A percentile compares a stretch with the other conserved stretches of the same genome.
Conservation (phyloP, 2,113 vertebrate genomes). For the Pipa parva region DNA sequence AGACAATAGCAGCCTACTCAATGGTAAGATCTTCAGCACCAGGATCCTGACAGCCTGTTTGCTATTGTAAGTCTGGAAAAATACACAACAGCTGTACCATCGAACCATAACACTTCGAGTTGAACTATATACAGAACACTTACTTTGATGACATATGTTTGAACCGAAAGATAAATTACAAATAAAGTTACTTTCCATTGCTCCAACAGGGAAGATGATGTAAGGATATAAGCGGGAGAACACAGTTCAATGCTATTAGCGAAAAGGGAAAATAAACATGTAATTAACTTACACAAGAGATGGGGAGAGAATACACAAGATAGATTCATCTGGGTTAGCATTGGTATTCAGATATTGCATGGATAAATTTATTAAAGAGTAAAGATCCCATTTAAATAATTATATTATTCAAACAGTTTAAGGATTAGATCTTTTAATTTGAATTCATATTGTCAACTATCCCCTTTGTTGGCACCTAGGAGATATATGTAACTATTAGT, state of each 20-base stretch:
- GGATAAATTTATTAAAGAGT: no score
- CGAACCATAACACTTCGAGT: constrained; percentile 10
- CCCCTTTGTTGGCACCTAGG: no score
- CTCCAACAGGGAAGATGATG: constrained; percentile 24
- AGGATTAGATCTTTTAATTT: no score
- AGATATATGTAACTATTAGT: no score
- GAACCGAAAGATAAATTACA: constrained; percentile 30
- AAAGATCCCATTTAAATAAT: no score
- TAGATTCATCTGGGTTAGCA: no score
- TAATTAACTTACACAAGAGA: not conserved
- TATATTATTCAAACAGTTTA: no score
- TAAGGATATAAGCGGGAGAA: not conserved
- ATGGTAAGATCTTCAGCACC: not conserved
- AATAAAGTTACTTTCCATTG: constrained; percentile 37
- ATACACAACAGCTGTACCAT: constrained; percentile 33
- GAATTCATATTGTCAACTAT: no score
- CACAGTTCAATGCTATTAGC: constrained; percentile 14
- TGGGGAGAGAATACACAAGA: no score
- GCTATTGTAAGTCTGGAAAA: constrained; percentile 26
- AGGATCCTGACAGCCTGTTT: constrained; percentile 25
- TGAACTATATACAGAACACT: constrained; percentile 35
- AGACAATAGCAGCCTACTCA: not conserved
- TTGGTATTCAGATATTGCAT: not conserved
- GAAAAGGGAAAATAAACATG: constrained; percentile 26
- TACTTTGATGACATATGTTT: constrained; percentile 23